phyloP scores from a whole-genome alignment of 2,113 vertebrate genomes.

The Cariama cristata region DNA sequence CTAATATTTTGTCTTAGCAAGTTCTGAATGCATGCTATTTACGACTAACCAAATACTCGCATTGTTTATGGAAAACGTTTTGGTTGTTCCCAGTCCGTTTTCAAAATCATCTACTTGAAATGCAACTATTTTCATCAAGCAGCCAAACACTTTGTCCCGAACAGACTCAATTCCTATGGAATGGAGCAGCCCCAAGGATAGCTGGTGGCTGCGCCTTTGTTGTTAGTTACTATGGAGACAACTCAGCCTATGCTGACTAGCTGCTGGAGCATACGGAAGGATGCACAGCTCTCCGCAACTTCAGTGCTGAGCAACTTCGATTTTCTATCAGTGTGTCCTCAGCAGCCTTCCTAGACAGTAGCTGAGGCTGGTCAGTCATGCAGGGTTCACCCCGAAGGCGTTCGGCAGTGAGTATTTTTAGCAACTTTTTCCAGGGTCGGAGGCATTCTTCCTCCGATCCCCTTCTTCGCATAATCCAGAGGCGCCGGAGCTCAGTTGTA shows the following conservation, averaged over 20 bases:
- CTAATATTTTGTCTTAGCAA: background rate
- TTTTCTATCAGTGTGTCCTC: background rate
- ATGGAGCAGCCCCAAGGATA: conserved; percentile 57
- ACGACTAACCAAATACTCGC: background rate
- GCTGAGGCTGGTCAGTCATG: conserved; percentile 57
- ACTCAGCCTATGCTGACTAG: conserved; percentile 77
- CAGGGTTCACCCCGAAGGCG: conserved; percentile 68
- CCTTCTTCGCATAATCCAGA: conserved; percentile 74
- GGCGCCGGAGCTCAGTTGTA: conserved; percentile 76
- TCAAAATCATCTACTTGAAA: conserved; percentile 55
- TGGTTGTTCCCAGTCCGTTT: background rate
- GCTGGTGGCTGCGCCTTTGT: conserved; percentile 75
- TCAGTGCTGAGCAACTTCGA: conserved; percentile 40
- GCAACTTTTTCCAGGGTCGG: conserved; percentile 73
- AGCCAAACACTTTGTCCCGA: conserved; percentile 63
- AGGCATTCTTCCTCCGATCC: conserved; percentile 83
- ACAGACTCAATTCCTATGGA: conserved; percentile 33
- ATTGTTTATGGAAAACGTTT: conserved; percentile 43
- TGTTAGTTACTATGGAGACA: conserved; percentile 86
- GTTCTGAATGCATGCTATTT: conserved; percentile 14
- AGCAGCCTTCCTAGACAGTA: background rate
- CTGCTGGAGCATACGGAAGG: conserved; percentile 71
- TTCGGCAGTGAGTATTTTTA: conserved; percentile 72
- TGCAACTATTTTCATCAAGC: conserved; percentile 44
- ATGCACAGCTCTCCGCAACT: conserved; percentile 68